phyloP scores from a whole-genome alignment of 2,888 invertebrate genomes.

The Pomacea canaliculata region DNA sequence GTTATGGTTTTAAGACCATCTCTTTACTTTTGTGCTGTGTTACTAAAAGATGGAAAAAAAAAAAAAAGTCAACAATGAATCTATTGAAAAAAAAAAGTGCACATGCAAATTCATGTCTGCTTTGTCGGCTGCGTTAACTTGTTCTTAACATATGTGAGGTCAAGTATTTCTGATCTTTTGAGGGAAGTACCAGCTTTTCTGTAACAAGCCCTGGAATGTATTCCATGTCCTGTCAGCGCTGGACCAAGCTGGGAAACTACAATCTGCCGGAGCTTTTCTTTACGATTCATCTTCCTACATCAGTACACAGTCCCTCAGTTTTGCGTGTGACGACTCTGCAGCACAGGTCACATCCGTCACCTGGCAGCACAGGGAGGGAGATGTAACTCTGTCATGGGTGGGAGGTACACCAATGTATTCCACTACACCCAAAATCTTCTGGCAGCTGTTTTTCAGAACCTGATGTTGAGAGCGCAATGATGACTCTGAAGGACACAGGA shows the following conservation, averaged over 20 bases:
- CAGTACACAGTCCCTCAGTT: neutral
- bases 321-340: conserved; percentile 27
- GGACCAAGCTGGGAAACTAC: conserved; percentile 28
- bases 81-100: neutral
- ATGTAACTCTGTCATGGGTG: conserved; percentile 24
- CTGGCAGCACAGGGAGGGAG: conserved; percentile 27
- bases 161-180: neutral
- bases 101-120: neutral
- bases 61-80: too few relatives aligned
- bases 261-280: conserved; percentile 22
- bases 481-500: conserved; percentile 28
- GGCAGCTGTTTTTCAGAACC: conserved; percentile 7
- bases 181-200: conserved; percentile 3
- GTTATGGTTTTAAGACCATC: too few relatives aligned
- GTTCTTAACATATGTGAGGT: too few relatives aligned
- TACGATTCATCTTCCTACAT: conserved; percentile 27
- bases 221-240: conserved; percentile 12
- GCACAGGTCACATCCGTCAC: conserved; percentile 19
- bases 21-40: neutral
- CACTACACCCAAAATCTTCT: conserved; percentile 30
- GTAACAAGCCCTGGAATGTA: conserved; percentile 23
- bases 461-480: conserved; percentile 23
- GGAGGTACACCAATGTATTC: conserved; percentile 28
- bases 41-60: too few relatives aligned
- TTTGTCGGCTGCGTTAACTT: neutral